Evolutionary conservation across 2,797 vertebrate species (phyloP).

Genomic region (Atherinosoma microstoma): DNA sequence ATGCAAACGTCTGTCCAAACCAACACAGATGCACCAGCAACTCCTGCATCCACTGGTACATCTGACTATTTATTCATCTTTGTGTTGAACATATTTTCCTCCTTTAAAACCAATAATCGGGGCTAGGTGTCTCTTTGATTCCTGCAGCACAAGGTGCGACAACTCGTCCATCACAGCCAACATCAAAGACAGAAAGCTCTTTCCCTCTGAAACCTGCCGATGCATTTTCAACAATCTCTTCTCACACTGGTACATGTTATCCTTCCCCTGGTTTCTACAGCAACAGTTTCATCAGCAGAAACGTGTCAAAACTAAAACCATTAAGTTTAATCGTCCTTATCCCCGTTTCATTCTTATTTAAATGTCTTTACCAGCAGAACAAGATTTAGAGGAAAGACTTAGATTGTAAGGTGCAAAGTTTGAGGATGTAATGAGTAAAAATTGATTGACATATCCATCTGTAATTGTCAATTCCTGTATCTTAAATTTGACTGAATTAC

Average conservation of each 20-base stretch:
- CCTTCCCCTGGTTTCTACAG: background rate
- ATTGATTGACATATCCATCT: background rate
- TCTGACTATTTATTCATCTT: background rate
- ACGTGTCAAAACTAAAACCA: background rate
- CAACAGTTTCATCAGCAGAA: slow-evolving; percentile 4
- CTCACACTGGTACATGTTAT: slow-evolving; percentile 6
- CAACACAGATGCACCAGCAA: background rate
- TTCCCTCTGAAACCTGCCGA: slow-evolving; percentile 19
- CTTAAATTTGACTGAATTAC: background rate
- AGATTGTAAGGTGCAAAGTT: too few relatives aligned
- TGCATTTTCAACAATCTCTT: background rate
- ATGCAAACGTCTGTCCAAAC: background rate
- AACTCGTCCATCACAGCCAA: background rate
- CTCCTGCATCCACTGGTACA: background rate
- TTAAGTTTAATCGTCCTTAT: background rate
- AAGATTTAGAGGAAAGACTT: background rate
- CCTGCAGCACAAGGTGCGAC: slow-evolving; percentile 6
- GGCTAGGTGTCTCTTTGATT: background rate
- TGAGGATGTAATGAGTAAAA: background rate
- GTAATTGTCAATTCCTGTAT: background rate
- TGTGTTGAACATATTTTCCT: background rate
- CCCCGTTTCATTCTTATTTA: background rate
- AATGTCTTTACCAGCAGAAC: background rate
- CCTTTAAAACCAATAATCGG: background rate
- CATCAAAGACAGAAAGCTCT: slow-evolving; percentile 7